Base-by-base conservation (phyloP, 2,797 vertebrate species). In the Pogoniulus pusillus region DNA sequence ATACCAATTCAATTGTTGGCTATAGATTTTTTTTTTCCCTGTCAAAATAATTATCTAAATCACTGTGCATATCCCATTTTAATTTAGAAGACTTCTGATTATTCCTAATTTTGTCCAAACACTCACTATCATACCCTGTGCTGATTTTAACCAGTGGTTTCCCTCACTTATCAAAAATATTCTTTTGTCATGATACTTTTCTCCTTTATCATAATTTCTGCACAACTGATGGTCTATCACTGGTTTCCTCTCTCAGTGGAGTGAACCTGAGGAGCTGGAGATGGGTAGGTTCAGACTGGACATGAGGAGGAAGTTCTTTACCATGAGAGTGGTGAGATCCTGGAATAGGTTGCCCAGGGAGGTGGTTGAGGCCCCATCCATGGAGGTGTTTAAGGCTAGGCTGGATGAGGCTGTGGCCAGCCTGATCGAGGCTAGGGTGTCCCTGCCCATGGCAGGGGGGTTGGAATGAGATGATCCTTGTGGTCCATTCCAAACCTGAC, bases 41-140 rank as follows among this genome's bases (percentile, higher is more conserved):
- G 70, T 76, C 43, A 66, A 78, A 85, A 58, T 41, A 83, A 77
- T 80, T 66, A 37, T 39, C 43, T 51, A 34, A 89, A 71, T 72
- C 68, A 22, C 41, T 12, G 2, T 22, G 17, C 24, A 43, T 32
- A 51, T 41, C 43, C 65, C 85, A 2, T 17, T 63, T 51, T 20
- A 37, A 78, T 7, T 63, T 27, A 30, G 74, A 58, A 83, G 14
- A 65, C 9, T 8, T 27, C 19, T 75, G 49, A 29, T 14, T 24
- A 20, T 68, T 81, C 14, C 12, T 23, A 64, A n/a, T 55, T 10
- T 8, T 79, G 22, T 10, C 72, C 57, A 57, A 92, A 43, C 20
- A 37, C 19, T 16, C 8, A 13, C 15, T 4, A 4, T 51, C 24
- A 34, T 55, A 13, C 18, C 15, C 14, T 35, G 27, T 0, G 0